These are phyloP conservation scores for Hybognathus amarus DNA, from an alignment of 2,797 vertebrate species.

Conservation along the genomic window DNA sequence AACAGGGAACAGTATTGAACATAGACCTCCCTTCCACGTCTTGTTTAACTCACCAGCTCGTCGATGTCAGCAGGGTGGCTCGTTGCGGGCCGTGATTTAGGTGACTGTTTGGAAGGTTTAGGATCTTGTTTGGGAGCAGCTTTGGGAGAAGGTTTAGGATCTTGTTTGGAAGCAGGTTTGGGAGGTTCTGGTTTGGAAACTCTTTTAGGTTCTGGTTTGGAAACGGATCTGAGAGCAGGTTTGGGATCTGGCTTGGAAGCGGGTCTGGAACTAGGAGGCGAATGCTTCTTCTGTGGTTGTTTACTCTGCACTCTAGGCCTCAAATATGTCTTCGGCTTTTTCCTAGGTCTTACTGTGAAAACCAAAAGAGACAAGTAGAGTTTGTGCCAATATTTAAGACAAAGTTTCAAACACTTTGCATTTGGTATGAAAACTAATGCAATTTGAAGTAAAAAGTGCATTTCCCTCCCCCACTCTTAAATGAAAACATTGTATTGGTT, in stretches of 20 bases:
- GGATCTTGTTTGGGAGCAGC: conserved; percentile 64
- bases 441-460: background rate
- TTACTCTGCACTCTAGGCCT: conserved; percentile 78
- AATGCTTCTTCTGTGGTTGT: conserved; percentile 83
- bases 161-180: conserved; percentile 70
- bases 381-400: background rate
- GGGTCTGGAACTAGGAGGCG: conserved; percentile 69
- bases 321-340: conserved; percentile 82
- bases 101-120: conserved; percentile 60
- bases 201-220: conserved; percentile 54
- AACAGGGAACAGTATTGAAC: background rate
- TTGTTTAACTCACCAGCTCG: conserved; percentile 85
- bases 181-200: conserved; percentile 56
- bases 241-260: conserved; percentile 57
- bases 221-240: conserved; percentile 70
- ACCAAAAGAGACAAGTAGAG: conserved; percentile 9
- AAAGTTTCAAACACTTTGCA: background rate
- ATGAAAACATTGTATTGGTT: background rate
- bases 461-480: background rate
- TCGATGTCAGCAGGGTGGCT: conserved; percentile 88
- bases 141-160: conserved; percentile 49
- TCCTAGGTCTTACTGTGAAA: conserved; percentile 89
- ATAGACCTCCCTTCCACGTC: background rate
- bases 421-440: background rate
- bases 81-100: conserved; percentile 68